These are phyloP conservation scores for Alcis repandata DNA, from an alignment of 2,888 invertebrate species.

Conservation along the genomic window DNA sequence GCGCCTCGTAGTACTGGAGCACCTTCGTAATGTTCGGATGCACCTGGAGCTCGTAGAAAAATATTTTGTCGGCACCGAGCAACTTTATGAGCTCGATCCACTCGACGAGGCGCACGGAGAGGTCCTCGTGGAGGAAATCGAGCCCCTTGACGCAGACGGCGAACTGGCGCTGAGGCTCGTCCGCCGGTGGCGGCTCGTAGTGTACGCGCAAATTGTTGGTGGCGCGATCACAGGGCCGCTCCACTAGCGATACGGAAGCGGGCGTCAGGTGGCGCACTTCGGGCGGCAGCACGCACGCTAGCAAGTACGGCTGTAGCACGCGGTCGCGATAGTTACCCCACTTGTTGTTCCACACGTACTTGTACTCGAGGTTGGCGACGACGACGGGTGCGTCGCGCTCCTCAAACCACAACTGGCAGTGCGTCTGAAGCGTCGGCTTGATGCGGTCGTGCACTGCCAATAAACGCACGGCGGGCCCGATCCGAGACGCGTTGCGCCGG, in stretches of 20 bases:
- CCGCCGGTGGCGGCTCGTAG: constrained; percentile 89
- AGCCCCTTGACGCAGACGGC: constrained; percentile 98
- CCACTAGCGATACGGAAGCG: constrained; percentile 94
- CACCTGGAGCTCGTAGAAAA: constrained; percentile 96
- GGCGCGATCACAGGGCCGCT: constrained; percentile 93
- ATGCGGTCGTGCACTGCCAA: constrained; percentile 96
- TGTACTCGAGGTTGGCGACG: constrained; percentile 94
- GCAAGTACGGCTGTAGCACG: constrained; percentile 95
- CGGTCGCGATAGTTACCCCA: constrained; percentile 98
- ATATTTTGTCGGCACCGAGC: constrained; percentile 96
- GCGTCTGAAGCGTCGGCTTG: constrained; percentile 93
- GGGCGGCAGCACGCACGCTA: constrained; percentile 95
- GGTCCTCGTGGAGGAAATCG: constrained; percentile 96
- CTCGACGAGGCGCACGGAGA: constrained; percentile 95
- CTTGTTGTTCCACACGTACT: constrained; percentile 97
- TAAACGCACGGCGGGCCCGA: constrained; percentile 94
- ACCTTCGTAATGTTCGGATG: constrained; percentile 97
- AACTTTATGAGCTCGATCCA: constrained; percentile 96
- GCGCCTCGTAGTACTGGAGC: constrained; percentile 88
- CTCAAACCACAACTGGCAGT: constrained; percentile 96
- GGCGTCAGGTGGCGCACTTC: constrained; percentile 91
- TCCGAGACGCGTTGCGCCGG: constrained; percentile 90
- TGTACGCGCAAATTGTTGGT: constrained; percentile 94
- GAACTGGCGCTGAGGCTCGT: constrained; percentile 90
- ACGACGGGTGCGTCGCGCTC: constrained; percentile 93